Percentiles rank a stretch among this genome's conserved stretches.
phyloP scores from a whole-genome alignment of 2,888 invertebrate genomes.

The Machimus atricapillus region DNA sequence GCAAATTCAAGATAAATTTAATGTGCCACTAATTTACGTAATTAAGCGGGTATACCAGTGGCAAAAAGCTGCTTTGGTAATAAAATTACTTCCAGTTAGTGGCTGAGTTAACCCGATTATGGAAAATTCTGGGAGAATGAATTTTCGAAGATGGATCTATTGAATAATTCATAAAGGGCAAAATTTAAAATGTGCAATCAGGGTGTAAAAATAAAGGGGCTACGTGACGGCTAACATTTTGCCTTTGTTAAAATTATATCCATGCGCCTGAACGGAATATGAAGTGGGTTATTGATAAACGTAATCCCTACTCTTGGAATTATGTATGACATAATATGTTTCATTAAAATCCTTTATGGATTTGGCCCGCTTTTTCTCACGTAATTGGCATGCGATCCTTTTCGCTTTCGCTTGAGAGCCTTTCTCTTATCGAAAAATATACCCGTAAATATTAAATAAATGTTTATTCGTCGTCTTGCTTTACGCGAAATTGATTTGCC shows the following conservation, averaged over 20 bases:
- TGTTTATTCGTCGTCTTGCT: background rate
- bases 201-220: background rate
- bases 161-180: conserved; percentile 29
- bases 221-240: background rate
- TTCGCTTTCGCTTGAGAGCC: background rate
- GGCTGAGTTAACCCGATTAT: conserved; percentile 31
- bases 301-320: background rate
- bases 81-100: conserved; percentile 37
- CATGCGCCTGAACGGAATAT: background rate
- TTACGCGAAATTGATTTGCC: background rate
- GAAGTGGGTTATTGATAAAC: background rate
- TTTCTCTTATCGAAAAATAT: too few relatives aligned
- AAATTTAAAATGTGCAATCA: conserved; percentile 21
- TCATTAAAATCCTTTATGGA: background rate
- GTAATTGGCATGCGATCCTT: background rate
- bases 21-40: conserved; percentile 39
- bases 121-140: conserved; percentile 20
- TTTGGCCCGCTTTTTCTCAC: background rate
- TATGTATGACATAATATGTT: background rate
- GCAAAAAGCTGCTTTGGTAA: conserved; percentile 37
- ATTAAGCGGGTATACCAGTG: conserved; percentile 29
- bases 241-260: background rate
- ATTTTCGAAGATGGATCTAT: conserved; percentile 36
- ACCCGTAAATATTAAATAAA: background rate
- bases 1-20: conserved; percentile 35